phyloP scores from a whole-genome alignment of 2,113 vertebrate species.

The Microcebus jonahi region DNA sequence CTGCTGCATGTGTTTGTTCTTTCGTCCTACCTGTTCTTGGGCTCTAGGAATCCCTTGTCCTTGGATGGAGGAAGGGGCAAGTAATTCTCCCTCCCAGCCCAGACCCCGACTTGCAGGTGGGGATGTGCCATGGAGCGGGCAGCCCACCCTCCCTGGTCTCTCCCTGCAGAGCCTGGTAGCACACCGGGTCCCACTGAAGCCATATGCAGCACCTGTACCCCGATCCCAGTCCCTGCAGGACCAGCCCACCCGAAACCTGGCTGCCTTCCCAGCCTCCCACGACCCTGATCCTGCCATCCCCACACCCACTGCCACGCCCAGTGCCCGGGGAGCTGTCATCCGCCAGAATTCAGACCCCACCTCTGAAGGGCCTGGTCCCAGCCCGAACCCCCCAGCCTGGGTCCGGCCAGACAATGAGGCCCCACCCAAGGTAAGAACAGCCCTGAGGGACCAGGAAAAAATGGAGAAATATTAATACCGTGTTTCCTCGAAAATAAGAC shows the following conservation, averaged over 20 bases:
- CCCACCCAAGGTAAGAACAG: constrained; percentile 90
- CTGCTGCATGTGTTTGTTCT: background rate
- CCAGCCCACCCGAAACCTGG: constrained; percentile 93
- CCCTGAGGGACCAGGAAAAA: background rate
- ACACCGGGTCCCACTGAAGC: constrained; percentile 94
- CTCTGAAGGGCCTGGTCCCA: constrained; percentile 91
- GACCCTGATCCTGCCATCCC: constrained; percentile 70
- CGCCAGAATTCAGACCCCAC: constrained; percentile 96
- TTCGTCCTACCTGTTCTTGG: background rate
- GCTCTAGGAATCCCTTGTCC: background rate
- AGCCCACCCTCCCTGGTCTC: constrained; percentile 67
- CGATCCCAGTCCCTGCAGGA: constrained; percentile 96
- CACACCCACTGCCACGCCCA: constrained; percentile 82
- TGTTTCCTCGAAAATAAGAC: too few relatives aligned
- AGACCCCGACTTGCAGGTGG: background rate
- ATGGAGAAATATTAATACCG: background rate
- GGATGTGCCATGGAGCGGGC: background rate
- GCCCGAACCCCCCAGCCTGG: constrained; percentile 88
- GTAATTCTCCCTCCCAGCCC: background rate
- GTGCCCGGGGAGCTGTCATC: constrained; percentile 90
- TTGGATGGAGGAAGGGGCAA: background rate
- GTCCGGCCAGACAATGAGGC: constrained; percentile 89
- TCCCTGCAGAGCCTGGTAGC: constrained; percentile 92
- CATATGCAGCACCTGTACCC: constrained; percentile 93
- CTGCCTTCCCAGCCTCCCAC: constrained; percentile 89